These are phyloP conservation scores for Penaeus indicus DNA, from an alignment of 1,140 invertebrate species.

Conservation along the genomic window DNA sequence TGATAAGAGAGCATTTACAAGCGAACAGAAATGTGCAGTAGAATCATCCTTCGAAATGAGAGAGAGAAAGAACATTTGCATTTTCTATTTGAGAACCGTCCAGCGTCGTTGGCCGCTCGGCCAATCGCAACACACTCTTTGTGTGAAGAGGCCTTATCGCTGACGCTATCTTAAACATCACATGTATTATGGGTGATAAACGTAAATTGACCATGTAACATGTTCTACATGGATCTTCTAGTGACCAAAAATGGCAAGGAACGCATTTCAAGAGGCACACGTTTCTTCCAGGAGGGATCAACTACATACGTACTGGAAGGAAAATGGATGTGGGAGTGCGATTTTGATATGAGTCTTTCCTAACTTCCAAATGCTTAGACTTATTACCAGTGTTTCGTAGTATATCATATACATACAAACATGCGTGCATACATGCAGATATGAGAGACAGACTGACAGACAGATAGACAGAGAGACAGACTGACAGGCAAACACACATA, in stretches of 20 bases:
- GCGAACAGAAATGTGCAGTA: no score
- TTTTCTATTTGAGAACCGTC: conserved; percentile 55
- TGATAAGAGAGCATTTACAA: no score
- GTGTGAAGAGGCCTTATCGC: neutral
- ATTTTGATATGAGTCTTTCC: no score
- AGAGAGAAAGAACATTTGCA: conserved; percentile 45
- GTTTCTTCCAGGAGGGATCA: neutral
- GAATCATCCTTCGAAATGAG: conserved; percentile 26
- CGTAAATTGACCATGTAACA: conserved; percentile 41
- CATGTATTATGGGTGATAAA: conserved; percentile 52
- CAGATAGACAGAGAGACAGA: no score
- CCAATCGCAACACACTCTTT: conserved; percentile 4
- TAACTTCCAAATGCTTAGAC: no score
- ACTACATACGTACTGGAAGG: neutral
- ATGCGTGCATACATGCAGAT: no score
- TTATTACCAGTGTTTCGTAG: no score
- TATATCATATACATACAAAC: no score
- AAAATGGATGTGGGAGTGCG: no score
- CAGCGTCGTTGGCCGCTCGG: neutral
- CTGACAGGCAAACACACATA: no score
- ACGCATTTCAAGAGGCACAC: neutral
- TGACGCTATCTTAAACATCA: conserved; percentile 48
- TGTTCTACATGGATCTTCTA: neutral
- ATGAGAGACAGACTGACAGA: no score
- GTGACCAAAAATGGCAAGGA: no score